phyloP scores from a whole-genome alignment of 2,113 vertebrate species.

The Boulengeromyrus knoepffleri region DNA sequence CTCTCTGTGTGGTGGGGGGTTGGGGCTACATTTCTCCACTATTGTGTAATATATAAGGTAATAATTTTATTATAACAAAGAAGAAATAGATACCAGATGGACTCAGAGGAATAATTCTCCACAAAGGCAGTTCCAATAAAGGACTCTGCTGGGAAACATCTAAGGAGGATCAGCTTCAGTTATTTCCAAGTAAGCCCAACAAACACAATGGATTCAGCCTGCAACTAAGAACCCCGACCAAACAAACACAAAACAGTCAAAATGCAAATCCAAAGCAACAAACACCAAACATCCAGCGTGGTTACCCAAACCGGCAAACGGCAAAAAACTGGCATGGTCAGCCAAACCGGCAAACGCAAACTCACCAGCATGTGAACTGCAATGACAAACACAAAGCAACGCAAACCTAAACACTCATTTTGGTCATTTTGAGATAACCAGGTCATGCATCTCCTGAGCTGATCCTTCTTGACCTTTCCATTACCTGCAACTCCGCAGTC shows the following conservation, averaged over 20 bases:
- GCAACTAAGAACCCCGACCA: not conserved
- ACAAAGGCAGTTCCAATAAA: not conserved
- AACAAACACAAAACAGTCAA: not conserved
- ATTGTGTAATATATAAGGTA: not conserved
- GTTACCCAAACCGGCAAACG: not conserved
- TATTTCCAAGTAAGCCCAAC: not conserved
- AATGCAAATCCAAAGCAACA: not conserved
- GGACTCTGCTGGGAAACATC: not conserved
- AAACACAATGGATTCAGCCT: not conserved
- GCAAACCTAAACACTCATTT: not conserved
- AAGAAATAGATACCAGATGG: constrained; percentile 6
- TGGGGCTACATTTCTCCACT: not conserved
- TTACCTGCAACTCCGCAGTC: not conserved
- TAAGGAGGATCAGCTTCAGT: not conserved
- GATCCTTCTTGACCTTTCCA: not conserved
- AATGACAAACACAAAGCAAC: not conserved
- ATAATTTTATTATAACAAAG: not conserved
- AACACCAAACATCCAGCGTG: not conserved
- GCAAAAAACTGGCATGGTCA: not conserved
- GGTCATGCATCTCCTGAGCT: not conserved
- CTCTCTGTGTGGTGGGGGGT: not conserved
- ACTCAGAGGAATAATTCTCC: not conserved
- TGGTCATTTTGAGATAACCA: not conserved
- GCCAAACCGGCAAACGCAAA: not conserved
- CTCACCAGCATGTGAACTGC: not conserved